Evolutionary conservation across 1,140 invertebrate species (phyloP).

Genomic region (Pseudachorutes palmiensis): DNA sequence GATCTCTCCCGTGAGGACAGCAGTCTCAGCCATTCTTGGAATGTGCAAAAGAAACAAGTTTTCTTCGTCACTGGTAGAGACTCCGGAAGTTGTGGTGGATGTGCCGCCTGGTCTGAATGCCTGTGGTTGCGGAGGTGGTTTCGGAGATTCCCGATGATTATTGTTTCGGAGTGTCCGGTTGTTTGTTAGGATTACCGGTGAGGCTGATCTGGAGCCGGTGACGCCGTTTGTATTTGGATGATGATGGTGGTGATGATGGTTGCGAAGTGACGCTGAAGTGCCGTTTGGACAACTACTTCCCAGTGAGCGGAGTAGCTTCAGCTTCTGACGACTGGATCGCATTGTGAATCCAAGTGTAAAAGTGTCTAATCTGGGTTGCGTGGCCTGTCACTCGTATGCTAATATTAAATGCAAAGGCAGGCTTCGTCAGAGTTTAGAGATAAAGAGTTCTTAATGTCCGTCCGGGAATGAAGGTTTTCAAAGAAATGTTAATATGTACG

Average conservation of each 20-base stretch:
- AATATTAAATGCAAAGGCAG: too few species aligned
- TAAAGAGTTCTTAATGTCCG: too few species aligned
- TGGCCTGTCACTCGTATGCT: too few species aligned
- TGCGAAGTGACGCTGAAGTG: conserved; percentile 14
- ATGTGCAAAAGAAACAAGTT: neutral
- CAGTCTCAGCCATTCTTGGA: neutral
- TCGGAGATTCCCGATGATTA: neutral
- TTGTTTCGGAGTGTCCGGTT: neutral
- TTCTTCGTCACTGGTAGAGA: neutral
- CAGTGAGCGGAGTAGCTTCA: conserved; percentile 33
- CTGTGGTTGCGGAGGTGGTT: neutral
- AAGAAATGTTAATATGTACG: too few species aligned
- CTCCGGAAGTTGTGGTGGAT: neutral
- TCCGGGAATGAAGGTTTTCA: too few species aligned
- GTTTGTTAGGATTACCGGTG: neutral
- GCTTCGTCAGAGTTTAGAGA: too few species aligned
- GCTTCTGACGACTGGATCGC: conserved; percentile 35
- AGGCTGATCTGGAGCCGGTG: neutral
- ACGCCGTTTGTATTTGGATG: neutral
- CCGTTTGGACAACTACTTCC: conserved; percentile 12
- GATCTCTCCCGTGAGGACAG: conserved; percentile 52
- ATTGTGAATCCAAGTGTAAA: conserved; percentile 15
- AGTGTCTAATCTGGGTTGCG: neutral
- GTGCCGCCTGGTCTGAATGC: neutral
- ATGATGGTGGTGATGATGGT: conserved; percentile 8